These are phyloP conservation scores for Mus spicilegus DNA, from an alignment of 2,113 vertebrate genomes.

Conservation along the genomic window DNA sequence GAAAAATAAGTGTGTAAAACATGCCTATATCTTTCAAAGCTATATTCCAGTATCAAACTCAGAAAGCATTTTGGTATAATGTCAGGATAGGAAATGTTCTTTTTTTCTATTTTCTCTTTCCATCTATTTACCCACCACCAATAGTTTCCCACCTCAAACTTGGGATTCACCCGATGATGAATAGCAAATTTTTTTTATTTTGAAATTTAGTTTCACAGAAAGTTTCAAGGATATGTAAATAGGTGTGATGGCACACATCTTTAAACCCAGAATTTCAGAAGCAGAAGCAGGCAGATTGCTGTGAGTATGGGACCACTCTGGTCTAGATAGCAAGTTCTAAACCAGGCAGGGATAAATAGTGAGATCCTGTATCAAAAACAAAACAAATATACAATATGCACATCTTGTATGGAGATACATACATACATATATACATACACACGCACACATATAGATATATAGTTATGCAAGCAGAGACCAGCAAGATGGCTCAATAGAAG, in stretches of 20 bases:
- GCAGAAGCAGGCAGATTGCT: neutral
- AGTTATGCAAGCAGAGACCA: neutral
- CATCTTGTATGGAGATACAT: neutral
- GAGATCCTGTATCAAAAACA: neutral
- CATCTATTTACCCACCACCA: neutral
- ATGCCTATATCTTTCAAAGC: neutral
- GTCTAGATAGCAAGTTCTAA: neutral
- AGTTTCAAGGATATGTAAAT: neutral
- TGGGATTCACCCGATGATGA: neutral
- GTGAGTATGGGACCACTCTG: neutral
- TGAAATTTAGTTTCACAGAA: neutral
- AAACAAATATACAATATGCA: neutral
- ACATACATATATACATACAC: no score
- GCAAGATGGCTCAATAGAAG: neutral
- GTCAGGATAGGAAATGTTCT: neutral
- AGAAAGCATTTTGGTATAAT: constrained; percentile 17
- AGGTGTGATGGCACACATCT: neutral
- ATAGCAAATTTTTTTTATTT: neutral
- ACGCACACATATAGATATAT: no score
- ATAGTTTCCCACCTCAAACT: neutral
- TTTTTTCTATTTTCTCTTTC: neutral
- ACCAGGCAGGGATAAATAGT: neutral
- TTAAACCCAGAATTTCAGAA: neutral
- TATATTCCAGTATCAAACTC: neutral
- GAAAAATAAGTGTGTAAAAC: constrained; percentile 12